These are phyloP conservation scores for Nicator chloris DNA, from an alignment of 2,113 vertebrate species.

Conservation along the genomic window DNA sequence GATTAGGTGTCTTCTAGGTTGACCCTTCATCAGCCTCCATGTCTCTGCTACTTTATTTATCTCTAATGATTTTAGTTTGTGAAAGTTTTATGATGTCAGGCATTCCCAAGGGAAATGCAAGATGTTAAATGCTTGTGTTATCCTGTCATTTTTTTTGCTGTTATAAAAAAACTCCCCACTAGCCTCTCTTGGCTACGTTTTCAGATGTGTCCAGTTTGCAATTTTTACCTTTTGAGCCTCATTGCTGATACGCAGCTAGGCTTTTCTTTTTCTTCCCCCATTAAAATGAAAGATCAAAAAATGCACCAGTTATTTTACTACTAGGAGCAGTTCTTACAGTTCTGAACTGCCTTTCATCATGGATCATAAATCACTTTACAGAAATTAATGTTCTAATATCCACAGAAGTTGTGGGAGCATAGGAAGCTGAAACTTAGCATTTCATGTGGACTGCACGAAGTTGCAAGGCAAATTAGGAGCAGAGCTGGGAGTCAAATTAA, in stretches of 20 bases:
- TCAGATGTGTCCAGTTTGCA: neutral
- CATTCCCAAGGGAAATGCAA: neutral
- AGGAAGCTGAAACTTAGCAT: neutral
- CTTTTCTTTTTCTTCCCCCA: neutral
- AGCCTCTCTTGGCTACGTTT: neutral
- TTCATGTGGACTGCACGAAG: neutral
- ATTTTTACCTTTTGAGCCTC: constrained; percentile 18
- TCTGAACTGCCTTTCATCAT: constrained; percentile 35
- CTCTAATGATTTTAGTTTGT: neutral
- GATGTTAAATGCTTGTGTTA: neutral
- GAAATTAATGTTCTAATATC: constrained; percentile 4
- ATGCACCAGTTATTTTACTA: constrained; percentile 32
- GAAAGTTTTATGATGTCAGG: neutral
- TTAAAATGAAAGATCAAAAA: constrained; percentile 42
- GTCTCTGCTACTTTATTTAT: neutral
- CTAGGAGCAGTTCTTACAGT: neutral
- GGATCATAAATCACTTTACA: constrained; percentile 26
- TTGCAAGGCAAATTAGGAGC: neutral
- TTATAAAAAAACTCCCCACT: neutral
- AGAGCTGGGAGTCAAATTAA: constrained; percentile 1
- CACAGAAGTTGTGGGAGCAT: neutral
- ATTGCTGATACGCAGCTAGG: neutral
- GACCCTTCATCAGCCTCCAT: neutral
- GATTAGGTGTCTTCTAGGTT: constrained; percentile 63
- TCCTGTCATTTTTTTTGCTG: neutral